Evolutionary conservation across 2,888 invertebrate genomes (phyloP), one percentile per base, ranked within the genome.

Genomic region (Calliopum simillimum): DNA sequence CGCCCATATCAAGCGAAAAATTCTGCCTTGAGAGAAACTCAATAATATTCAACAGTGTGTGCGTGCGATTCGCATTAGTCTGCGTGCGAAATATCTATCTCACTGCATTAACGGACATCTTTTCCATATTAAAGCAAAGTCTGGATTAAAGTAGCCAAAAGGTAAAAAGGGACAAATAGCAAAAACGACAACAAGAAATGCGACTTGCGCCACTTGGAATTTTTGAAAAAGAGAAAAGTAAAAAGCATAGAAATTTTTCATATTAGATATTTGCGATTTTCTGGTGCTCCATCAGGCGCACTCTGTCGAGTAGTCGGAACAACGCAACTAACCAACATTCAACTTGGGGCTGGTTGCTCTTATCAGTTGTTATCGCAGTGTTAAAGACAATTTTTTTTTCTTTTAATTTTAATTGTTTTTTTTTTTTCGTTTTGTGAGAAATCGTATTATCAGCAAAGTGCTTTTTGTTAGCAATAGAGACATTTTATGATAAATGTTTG

Each of bases 341-440:
- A 14, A 65, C 65, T 53, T 21, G 1, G 19, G 25, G 33, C 8
- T 33, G 14, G 33, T 33, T 33, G 14, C 44, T 55, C 65, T 65
- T 65, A 65, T 65, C 65, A 53, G 53, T 53, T 64, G 51, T 65
- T 65, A 65, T 65, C 65, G 23, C 65, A 63, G 62, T 49, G n/a
- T 23, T 23, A 8, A 33, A 33, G 4, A 8, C 33, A 33, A 33
- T 33, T 33, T 33, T 33, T 33, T 33, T 8, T 33, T n/a, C n/a
- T 6, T 33, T 33, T 8, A 6, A 8, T 33, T 33, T 33, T 33
- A n/a, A n/a, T 33, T 33, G 33, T 33, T 33, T 8, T 33, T 4
- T 33, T 33, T 33, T 33, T 8, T 33, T 33, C 33, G 1, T 33
- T 8, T 33, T 33, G 6, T 8, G 8, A 33, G 33, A 33, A 33